Evolutionary conservation across 53 echinoderm and acorn worm genomes (phyloP).

Genomic region (Arbacia lixula): DNA sequence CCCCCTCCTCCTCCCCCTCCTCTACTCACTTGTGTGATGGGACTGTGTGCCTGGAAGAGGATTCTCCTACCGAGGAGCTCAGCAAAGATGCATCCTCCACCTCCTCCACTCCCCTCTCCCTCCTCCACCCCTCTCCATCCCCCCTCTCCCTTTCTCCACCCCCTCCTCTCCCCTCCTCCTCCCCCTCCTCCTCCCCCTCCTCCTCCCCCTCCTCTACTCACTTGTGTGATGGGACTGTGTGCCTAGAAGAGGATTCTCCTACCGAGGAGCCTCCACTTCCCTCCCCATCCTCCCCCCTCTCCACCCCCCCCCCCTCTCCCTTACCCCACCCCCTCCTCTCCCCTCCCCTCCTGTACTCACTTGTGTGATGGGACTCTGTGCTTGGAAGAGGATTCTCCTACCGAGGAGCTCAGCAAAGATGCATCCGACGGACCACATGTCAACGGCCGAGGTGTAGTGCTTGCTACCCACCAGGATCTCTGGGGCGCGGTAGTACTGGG

Average conservation of each 20-base stretch:
- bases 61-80: constrained; percentile 95
- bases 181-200: no score
- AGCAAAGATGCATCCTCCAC: constrained; percentile 99
- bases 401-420: constrained; percentile 99
- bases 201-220: no score
- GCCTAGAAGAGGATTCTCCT: constrained; percentile 98
- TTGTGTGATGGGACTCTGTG: constrained; percentile 99
- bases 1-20: no score
- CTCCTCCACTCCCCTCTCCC: no score
- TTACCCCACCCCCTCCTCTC: no score
- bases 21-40: constrained; percentile 95
- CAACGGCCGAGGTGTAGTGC: constrained; percentile 94
- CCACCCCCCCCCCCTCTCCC: no score
- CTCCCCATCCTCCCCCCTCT: no score
- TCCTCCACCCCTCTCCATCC: no score
- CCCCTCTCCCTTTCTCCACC: no score
- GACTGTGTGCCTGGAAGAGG: constrained; percentile 99
- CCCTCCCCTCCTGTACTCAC: no score
- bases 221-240: constrained; percentile 99
- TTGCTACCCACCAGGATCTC: constrained; percentile 99
- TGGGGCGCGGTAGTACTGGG: constrained; percentile 99
- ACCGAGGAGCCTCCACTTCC: constrained; percentile 90
- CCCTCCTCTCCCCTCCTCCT: no score
- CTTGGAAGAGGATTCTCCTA: constrained; percentile 96
- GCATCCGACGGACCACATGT: constrained; percentile 99